Base-by-base conservation (phyloP, 2,797 vertebrate genomes). In the Sylvia borin region DNA sequence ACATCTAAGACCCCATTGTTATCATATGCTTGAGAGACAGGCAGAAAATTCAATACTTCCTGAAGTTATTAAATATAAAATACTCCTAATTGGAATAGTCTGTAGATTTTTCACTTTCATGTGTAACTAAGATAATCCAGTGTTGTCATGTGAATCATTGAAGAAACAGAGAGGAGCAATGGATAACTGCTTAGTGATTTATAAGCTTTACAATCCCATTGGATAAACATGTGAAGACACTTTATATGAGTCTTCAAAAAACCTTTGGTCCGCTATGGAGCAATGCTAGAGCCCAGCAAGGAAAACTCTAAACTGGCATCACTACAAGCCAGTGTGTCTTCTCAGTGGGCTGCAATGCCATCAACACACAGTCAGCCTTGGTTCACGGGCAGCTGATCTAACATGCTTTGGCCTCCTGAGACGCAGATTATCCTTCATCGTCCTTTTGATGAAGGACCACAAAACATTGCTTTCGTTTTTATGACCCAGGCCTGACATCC, bases 291-390 rank as follows among this genome's bases (percentile, higher is more conserved):
- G 70, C 2, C 14, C 24, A 91, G 34, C 17, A 88, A 58, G 78
- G 57, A 66, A 57, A 76, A 62, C 47, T 42, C 74, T 50, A 43
- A 74, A 40, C 48, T 48, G 61, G 45, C 32, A 71, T 26, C 57
- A 38, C 2, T 13, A 47, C 19, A 61, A 90, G 36, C 5, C 48
- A 48, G 5, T 0, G 0, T 42, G 29, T 42, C n/a, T 57, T 54
- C 81, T 76, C 71, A 36, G 38, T 11, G 27, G n/a, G 43, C 40
- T 16, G 20, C 60, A 54, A 22, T 21, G 64, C 55, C 58, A 87
- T 51, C 54, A 70, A 32, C 47, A 43, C 8, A 45, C 38, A 65
- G 34, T 61, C 31, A 24, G 18, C 19, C 36, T 57, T 2, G 2
- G 17, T 12, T 66, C 76, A 58, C 55, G 79, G 72, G 67, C 36